phyloP scores from a whole-genome alignment of 2,888 invertebrate genomes.

The Calameuta idolon region DNA sequence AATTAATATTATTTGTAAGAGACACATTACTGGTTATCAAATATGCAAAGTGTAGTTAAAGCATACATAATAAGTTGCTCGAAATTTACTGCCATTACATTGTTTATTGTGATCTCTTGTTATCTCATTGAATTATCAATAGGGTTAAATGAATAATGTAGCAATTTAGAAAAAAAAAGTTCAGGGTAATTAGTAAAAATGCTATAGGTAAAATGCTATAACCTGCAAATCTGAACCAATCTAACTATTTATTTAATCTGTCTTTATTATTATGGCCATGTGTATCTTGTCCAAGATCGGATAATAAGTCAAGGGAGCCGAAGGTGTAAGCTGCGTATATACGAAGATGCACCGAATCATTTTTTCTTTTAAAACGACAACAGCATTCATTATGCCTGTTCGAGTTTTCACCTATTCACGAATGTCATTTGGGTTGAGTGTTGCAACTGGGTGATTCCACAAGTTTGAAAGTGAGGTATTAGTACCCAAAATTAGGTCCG shows the following conservation, averaged over 20 bases:
- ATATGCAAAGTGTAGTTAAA: not conserved
- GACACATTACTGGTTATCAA: not conserved
- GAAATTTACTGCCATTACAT: not conserved
- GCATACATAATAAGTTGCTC: not conserved
- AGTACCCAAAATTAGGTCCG: not conserved
- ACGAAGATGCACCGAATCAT: not conserved
- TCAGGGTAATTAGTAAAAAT: not conserved
- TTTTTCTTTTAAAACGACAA: not conserved
- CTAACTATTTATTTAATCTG: not conserved
- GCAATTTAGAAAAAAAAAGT: not conserved
- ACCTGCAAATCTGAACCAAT: not conserved
- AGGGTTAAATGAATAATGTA: not conserved
- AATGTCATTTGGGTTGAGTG: not conserved
- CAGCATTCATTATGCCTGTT: not conserved
- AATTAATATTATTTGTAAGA: not conserved
- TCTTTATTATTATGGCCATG: not conserved
- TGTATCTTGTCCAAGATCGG: not conserved
- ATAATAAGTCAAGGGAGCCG: not conserved
- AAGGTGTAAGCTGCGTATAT: not conserved
- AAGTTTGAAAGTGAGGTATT: not conserved
- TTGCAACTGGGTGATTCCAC: not conserved
- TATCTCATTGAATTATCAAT: not conserved
- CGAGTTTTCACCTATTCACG: not conserved
- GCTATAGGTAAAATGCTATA: not conserved
- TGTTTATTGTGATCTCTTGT: too few species aligned